phyloP scores from a whole-genome alignment of 2,888 invertebrate genomes.

The Nycteola revayana region DNA sequence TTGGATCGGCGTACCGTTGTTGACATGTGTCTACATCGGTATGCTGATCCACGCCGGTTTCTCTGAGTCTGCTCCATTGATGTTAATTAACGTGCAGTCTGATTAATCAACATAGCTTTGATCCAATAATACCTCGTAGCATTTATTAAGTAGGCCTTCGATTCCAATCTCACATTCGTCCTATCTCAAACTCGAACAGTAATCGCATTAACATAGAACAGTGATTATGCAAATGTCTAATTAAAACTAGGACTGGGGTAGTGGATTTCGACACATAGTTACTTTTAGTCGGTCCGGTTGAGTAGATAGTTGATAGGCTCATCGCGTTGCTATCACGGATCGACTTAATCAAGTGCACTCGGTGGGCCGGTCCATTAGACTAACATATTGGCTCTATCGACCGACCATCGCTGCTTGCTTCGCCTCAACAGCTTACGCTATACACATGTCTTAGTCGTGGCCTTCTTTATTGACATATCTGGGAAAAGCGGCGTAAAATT shows the following conservation, averaged over 20 bases:
- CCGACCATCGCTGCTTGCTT: conserved; percentile 26
- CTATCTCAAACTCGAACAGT: no score
- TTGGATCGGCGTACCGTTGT: no score
- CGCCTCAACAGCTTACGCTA: conserved; percentile 21
- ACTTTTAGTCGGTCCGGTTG: conserved; percentile 30
- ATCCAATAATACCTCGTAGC: no score
- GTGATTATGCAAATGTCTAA: conserved; percentile 26
- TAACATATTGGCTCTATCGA: conserved; percentile 56
- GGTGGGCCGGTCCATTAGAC: conserved; percentile 52
- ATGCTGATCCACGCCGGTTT: no score
- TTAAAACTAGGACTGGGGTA: conserved; percentile 18
- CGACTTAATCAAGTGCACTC: conserved; percentile 64
- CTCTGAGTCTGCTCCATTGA: no score
- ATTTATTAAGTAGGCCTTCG: no score
- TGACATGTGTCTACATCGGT: no score
- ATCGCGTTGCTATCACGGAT: conserved; percentile 49
- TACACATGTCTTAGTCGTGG: conserved; percentile 19
- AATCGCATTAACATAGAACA: not conserved
- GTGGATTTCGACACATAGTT: conserved; percentile 13
- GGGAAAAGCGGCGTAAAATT: no score
- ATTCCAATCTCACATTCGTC: no score
- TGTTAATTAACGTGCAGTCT: no score
- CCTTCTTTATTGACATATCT: no score
- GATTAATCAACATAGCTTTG: no score
- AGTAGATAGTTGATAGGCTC: conserved; percentile 47